Evolutionary conservation across 2,888 invertebrate species (phyloP), one percentile per base, ranked within the genome.

Genomic region (Drosophila acutilabella): DNA sequence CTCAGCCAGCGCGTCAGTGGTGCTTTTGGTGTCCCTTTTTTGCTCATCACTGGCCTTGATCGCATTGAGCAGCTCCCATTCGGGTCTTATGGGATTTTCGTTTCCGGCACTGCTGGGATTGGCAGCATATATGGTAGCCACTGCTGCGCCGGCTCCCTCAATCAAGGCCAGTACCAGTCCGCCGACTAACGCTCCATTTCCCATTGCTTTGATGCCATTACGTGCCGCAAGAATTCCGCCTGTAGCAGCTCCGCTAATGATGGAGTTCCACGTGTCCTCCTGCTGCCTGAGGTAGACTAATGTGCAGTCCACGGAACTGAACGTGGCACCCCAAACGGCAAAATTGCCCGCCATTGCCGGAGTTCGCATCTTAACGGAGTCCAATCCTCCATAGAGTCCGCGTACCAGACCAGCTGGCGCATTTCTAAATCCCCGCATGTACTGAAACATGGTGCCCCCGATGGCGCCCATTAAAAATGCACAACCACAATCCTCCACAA

Each of bases 401-500:
- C 86, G 88, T 8, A 65, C 11, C 4, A 85, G 2, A 1, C 85
- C 85, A 2, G 68, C 13, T 0, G 85, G 85, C 0, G 85, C 71
- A 53, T 85, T 83, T 5, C 88, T 74, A 20, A 85, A 85, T 23
- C 85, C 85, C 58, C 75, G 66, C 53, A 75, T 51, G 54, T 47
- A 75, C 65, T 85, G 80, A 47, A 85, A 86, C 45, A 85, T 42
- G n/a, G 78, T 75, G 5, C 85, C 86, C 5, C 88, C 88, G 16
- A 85, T 75, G 40, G 62, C 56, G 45, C 85, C 85, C 86, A 85
- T 85, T 68, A 85, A 59, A 41, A 85, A 85, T 20, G 88, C 88
- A 53, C 85, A 88, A n/a, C 85, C 85, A 47, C 83, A 83, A 51
- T 88, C 85, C 70, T 85, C 85, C 10, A 88, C 78, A 50, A 85